Base-by-base conservation (phyloP, 2,113 vertebrate genomes). In the Oreocharis arfaki region DNA sequence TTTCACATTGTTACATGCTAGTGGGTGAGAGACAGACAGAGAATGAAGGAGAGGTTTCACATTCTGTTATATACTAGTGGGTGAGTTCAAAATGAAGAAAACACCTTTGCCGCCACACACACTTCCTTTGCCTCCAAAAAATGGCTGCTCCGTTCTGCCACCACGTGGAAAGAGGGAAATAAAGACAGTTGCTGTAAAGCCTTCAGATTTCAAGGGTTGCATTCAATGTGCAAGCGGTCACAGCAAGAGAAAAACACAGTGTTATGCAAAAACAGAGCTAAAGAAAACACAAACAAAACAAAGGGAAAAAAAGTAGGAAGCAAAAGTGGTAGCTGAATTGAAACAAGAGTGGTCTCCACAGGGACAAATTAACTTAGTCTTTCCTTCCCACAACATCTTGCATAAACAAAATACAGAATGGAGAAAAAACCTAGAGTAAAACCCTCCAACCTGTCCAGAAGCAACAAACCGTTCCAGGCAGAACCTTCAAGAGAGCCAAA, bases 51-150 rank as follows among this genome's bases (percentile, higher is more conserved):
- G 10, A 92, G 2, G 3, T 61, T 83, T 83, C 19, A 37, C 15
- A 6, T 78, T 83, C 14, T 24, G 22, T 49, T 33, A 17, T 11
- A 9, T n/a, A 46, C 16, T 46, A 41, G 5, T 13, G 4, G 9
- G 26, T 22, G 27, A 33, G 8, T 35, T 85, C 23, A 59, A 75
- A 59, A 37, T 1, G 0, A 49, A 49, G 32, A 56, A 27, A 56
- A 50, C 1, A 1, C 8, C 21, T 50, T 44, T 2, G 3, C 9
- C 4, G 4, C 7, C 19, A 39, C 11, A 39, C 2, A 16, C 11
- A 46, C 2, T 2, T 1, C 20, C n/a, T 74, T 81, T 83, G n/a
- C 21, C 35, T 78, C 55, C 37, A 61, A 44, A 61, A 61, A 28
- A 26, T 21, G 10, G 6, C 50, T 81, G 42, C 39, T 91, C 28